Base-by-base conservation (phyloP, 2,888 invertebrate species). In the Mylabris sibirica region DNA sequence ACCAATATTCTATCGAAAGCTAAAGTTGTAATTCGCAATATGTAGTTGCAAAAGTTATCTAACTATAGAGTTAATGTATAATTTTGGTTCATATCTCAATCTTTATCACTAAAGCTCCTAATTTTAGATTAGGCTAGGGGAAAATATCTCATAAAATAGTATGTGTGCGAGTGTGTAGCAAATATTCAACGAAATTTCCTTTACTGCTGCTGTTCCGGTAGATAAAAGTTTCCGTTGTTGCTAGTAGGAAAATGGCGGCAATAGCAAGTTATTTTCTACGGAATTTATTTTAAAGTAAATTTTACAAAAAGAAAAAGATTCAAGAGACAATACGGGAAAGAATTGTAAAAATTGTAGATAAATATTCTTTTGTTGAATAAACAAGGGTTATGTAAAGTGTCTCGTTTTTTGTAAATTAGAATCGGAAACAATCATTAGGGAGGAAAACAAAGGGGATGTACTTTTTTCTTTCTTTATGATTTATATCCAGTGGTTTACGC, bases 401-500 rank as follows among this genome's bases (percentile, higher is more conserved):
- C 30, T 44, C 44, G 1, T 44, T 17, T 17, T 6, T 17, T n/a
- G 6, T 11, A 44, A 44, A 41, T 41, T 41, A 44, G n/a, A 17
- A 44, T 44, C 44, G 44, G 44, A 44, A 17, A 44, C 3, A 8
- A 44, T 44, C 44, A 44, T 44, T 26, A 60, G 26, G n/a, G 14
- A 17, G 22, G 3, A 60, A 60, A 60, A 60, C 34, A 60, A 34
- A 26, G 12, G 1, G 17, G 60, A 17, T 22, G 60, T 26, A 35
- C 17, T 22, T 11, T 22, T 60, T 24, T 44, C 2, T 44, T 17
- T 38, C 17, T 34, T 30, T 60, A 64, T 68, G 64, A 68, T 68
- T 68, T 68, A 64, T 64, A 68, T 68, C 61, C 57, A 59, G 53
- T 61, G 64, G 64, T 64, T 68, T 68, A 61, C 61, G 41, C 41